Base-by-base conservation (phyloP, 1,140 invertebrate species). In the Zaprionus kolodkinae region DNA sequence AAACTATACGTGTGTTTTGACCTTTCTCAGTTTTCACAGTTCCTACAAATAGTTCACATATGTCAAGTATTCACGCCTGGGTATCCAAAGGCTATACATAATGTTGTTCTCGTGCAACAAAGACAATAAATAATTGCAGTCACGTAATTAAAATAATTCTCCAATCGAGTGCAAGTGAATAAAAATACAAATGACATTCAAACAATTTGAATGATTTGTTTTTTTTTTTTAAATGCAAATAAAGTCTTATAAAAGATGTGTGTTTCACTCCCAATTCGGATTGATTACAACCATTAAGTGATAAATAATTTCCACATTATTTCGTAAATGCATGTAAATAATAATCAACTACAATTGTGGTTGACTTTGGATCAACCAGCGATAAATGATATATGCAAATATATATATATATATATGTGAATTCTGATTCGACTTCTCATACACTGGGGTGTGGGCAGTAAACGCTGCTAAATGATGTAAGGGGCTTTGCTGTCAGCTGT, bases 121-220 rank as follows among this genome's bases (percentile, higher is more conserved):
- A n/a, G 40, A 17, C 55, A 67, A 27, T 48, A 35, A 50, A 50
- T 59, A 15, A 50, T 48, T 48, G 65, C 55, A 67, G 65, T 67
- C 65, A 67, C 65, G 65, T 67, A 60, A 60, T 50, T 60, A 48
- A 67, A 67, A 67, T 67, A 60, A 36, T 33, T 67, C 55, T 67
- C 30, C 13, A 60, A 57, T 33, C 27, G 25, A 55, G 50, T 65
- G 45, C 45, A 25, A 25, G 9, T 13, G n/a, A 57, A 45, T 27
- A 59, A 36, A 27, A 45, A 54, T 61, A 52, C 65, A 71, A 62
- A 65, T 45, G 71, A 50, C 80, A 82, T 83, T 82, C 72, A 76
- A 83, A 71, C 66, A 71, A 72, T 79, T 76, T 61, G 0, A 17
- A 61, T 33, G 13, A 10, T 43, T 70, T 33, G 1, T 21, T 21